Percentiles rank a stretch among this genome's conserved stretches.
phyloP scores from a whole-genome alignment of 35 echinoderm and acorn worm species.

The Strongylocentrotus purpuratus region DNA sequence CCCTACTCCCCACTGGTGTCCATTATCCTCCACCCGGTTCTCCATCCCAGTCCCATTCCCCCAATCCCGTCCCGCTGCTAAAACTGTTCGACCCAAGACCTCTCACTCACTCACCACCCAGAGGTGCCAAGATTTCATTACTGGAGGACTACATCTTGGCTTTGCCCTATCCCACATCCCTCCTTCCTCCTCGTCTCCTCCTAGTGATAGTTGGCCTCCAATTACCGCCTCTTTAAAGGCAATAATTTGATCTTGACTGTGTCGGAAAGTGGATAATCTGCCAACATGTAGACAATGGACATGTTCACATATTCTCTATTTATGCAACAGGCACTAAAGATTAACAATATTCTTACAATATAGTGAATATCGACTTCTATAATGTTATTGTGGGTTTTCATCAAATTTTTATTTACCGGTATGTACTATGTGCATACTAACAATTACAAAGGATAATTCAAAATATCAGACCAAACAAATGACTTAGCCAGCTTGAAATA shows the following conservation, averaged over 20 bases:
- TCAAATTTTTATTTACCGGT: no score
- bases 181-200: background rate
- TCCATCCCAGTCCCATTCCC: background rate
- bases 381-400: no score
- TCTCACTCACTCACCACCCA: background rate
- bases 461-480: no score
- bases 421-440: no score
- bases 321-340: no score
- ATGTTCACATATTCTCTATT: background rate
- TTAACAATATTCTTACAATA: no score
- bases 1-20: background rate
- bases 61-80: background rate
- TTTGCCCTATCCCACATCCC: background rate
- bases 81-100: background rate
- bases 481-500: no score
- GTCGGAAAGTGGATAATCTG: background rate
- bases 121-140: conserved; percentile 2
- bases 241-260: conserved; percentile 47
- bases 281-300: background rate
- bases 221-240: conserved; percentile 40
- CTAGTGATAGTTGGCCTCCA: background rate
- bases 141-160: background rate
- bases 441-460: no score
- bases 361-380: no score
- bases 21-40: background rate